Evolutionary conservation across 1,140 invertebrate genomes (phyloP).

Genomic region (Odontomachus brunneus): DNA sequence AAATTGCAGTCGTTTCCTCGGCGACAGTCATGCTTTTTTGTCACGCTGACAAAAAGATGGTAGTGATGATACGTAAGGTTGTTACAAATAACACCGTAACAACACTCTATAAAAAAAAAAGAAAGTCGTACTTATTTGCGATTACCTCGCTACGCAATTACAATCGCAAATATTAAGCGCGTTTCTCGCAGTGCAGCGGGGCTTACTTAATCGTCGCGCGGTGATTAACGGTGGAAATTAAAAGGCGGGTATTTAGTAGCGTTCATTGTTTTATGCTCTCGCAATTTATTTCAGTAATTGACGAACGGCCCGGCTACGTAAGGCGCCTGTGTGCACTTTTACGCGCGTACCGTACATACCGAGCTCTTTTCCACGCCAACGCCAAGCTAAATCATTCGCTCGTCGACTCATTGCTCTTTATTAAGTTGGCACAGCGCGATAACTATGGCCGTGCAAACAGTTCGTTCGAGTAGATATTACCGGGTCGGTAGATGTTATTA

Average conservation of each 20-base stretch:
- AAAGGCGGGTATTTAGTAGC: too few species aligned
- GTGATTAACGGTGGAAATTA: too few species aligned
- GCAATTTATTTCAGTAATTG: not conserved
- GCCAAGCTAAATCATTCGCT: constrained; percentile 27
- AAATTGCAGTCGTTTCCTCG: too few species aligned
- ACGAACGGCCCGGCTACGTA: not conserved
- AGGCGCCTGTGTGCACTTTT: not conserved
- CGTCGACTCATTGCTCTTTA: constrained; percentile 47
- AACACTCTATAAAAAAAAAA: too few species aligned
- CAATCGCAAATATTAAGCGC: not conserved
- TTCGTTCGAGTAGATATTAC: constrained; percentile 39
- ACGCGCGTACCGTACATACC: not conserved
- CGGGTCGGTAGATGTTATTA: constrained; percentile 54
- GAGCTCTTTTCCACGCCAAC: constrained; percentile 13
- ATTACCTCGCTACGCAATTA: not conserved
- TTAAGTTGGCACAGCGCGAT: constrained; percentile 51
- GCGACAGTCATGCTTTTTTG: too few species aligned
- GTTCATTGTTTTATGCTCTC: too few species aligned
- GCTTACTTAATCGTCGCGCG: too few species aligned
- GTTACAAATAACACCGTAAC: too few species aligned
- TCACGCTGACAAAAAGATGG: too few species aligned
- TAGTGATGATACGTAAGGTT: too few species aligned
- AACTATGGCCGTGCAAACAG: constrained; percentile 43
- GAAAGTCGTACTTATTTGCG: too few species aligned
- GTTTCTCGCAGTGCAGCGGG: too few species aligned